Evolutionary conservation across 53 echinoderm and acorn worm genomes (phyloP).

Genomic region (Paracentrotus lividus): DNA sequence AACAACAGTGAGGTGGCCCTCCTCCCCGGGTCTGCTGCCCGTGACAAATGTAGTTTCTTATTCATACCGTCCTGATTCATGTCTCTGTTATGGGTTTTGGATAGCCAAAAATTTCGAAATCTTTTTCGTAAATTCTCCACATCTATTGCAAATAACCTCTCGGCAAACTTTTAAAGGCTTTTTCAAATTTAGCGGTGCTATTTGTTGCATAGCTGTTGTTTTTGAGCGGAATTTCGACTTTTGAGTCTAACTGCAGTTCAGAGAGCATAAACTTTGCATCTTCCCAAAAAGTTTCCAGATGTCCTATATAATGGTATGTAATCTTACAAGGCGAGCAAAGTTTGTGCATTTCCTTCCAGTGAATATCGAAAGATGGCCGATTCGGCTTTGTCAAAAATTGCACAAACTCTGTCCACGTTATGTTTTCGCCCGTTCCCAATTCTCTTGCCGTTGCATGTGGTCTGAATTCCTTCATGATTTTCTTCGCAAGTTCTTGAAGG

Average conservation of each 20-base stretch:
- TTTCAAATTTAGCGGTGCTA: constrained; percentile 82
- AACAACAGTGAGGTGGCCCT: too few species aligned
- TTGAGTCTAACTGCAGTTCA: constrained; percentile 52
- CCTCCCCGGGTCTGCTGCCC: too few species aligned
- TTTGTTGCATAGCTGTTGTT: constrained; percentile 94
- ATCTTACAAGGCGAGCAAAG: constrained; percentile 43
- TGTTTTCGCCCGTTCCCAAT: constrained; percentile 87
- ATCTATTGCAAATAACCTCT: constrained; percentile 70
- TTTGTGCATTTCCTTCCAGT: constrained; percentile 85
- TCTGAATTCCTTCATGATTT: constrained; percentile 85
- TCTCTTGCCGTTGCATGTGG: constrained; percentile 81
- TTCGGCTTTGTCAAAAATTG: constrained; percentile 83
- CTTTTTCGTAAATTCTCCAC: constrained; percentile 86
- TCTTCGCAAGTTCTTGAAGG: constrained; percentile 85
- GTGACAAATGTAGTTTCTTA: too few species aligned
- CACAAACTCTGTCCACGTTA: constrained; percentile 91
- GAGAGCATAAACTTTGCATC: constrained; percentile 89
- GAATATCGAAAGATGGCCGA: constrained; percentile 82
- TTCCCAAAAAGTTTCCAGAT: constrained; percentile 81
- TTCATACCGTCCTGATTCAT: not conserved
- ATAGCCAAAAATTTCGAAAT: constrained; percentile 92
- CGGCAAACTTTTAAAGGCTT: constrained; percentile 74
- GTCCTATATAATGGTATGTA: constrained; percentile 76
- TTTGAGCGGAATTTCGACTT: constrained; percentile 74
- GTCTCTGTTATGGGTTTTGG: constrained; percentile 65